phyloP scores from a whole-genome alignment of 1,140 invertebrate species.

The Glomeris maerens region DNA sequence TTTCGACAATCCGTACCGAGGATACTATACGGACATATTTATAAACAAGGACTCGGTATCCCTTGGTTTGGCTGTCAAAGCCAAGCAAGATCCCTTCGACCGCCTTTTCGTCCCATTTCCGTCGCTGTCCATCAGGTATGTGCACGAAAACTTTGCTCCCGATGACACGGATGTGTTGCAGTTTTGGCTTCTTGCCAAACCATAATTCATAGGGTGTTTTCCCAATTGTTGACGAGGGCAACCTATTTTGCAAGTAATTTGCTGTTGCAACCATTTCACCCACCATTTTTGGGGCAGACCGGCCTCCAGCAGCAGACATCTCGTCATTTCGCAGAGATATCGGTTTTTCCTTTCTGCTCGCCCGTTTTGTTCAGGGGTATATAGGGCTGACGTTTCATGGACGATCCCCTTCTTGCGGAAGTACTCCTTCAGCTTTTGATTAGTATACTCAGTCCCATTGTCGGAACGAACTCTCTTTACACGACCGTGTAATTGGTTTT shows the following conservation, averaged over 20 bases:
- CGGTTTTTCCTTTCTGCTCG: slow-evolving; percentile 20
- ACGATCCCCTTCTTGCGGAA: slow-evolving; percentile 16
- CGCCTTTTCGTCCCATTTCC: slow-evolving; percentile 1
- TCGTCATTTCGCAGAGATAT: slow-evolving; percentile 13
- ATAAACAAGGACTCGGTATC: neutral
- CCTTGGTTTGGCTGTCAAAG: neutral
- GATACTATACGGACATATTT: neutral
- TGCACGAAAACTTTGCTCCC: slow-evolving; percentile 30
- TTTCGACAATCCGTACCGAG: neutral
- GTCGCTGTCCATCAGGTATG: slow-evolving; percentile 26
- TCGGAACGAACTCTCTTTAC: slow-evolving; percentile 30
- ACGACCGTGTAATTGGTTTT: slow-evolving; percentile 22
- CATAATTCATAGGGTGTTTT: slow-evolving; percentile 33
- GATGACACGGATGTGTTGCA: slow-evolving; percentile 35
- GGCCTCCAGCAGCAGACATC: slow-evolving; percentile 16
- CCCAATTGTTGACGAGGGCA: slow-evolving; percentile 25
- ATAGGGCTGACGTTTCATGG: slow-evolving; percentile 17
- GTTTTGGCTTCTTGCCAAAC: slow-evolving; percentile 31
- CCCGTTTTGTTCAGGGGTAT: slow-evolving; percentile 21
- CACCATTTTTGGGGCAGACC: slow-evolving; percentile 18
- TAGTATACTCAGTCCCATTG: slow-evolving; percentile 28
- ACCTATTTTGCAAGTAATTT: slow-evolving; percentile 31
- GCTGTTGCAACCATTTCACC: slow-evolving; percentile 21
- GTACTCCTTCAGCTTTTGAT: slow-evolving; percentile 11
- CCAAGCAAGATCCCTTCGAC: neutral